These are phyloP conservation scores for Ophioderma brevispina DNA, from an alignment of 35 echinoderm and acorn worm genomes.

Conservation along the genomic window DNA sequence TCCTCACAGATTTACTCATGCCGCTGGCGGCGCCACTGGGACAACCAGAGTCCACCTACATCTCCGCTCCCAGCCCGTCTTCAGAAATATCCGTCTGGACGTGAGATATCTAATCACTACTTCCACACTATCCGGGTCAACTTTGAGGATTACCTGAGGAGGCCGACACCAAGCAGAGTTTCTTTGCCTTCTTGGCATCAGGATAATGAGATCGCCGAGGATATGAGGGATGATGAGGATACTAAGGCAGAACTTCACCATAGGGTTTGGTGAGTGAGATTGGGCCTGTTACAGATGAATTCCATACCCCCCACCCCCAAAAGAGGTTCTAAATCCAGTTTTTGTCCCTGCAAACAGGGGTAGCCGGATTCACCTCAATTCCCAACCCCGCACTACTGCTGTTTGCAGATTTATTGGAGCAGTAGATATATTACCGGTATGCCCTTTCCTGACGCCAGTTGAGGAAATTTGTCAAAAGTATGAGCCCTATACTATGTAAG, in stretches of 20 bases:
- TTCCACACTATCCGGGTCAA: conserved; percentile 84
- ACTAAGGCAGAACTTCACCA: conserved; percentile 95
- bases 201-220: conserved; percentile 93
- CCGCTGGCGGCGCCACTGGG: no score
- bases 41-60: conserved; percentile 89
- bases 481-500: no score
- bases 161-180: conserved; percentile 88
- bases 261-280: conserved; percentile 73
- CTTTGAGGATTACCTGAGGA: conserved; percentile 81
- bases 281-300: not conserved
- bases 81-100: conserved; percentile 73
- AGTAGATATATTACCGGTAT: no score
- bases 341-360: no score
- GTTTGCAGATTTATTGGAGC: no score
- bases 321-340: no score
- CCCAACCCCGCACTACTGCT: no score
- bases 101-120: conserved; percentile 98
- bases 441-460: no score
- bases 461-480: no score
- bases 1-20: no score
- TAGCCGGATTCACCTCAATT: no score
- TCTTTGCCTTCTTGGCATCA: conserved; percentile 82
- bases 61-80: conserved; percentile 79
- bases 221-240: conserved; percentile 97
- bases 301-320: not conserved